Conservation (phyloP, 2,113 vertebrate species). For the Arizona elegans region DNA sequence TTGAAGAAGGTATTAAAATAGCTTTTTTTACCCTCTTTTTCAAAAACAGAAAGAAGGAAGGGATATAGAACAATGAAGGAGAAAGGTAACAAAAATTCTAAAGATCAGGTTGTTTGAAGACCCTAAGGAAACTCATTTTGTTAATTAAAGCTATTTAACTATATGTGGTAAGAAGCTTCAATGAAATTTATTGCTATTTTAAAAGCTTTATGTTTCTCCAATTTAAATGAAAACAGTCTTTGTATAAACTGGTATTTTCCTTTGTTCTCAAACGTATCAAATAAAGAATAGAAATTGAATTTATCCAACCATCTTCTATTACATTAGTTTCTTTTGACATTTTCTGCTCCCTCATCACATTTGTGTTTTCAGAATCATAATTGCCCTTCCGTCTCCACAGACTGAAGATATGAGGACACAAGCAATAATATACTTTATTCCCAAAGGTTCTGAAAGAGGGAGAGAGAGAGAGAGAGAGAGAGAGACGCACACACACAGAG, state of each 20-base stretch:
- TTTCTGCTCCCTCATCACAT: not conserved
- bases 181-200: constrained; percentile 11
- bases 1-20: not conserved
- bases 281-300: not conserved
- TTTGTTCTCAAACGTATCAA: not conserved
- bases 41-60: constrained; percentile 6
- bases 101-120: constrained; percentile 26
- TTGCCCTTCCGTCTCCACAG: not conserved
- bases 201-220: not conserved
- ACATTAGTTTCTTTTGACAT: not conserved
- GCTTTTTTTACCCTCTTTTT: not conserved
- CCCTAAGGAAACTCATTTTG: constrained; percentile 31
- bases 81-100: constrained; percentile 19
- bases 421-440: not conserved
- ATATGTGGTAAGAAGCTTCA: not conserved
- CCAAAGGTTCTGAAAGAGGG: not conserved
- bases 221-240: constrained; percentile 9
- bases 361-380: not conserved
- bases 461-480: too few relatives aligned
- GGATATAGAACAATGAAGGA: not conserved
- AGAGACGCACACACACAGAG: too few relatives aligned
- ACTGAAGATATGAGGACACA: not conserved
- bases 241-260: not conserved
- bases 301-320: not conserved
- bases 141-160: constrained; percentile 27